Evolutionary conservation across 2,888 invertebrate genomes (phyloP), one percentile per base, ranked within the genome.

Genomic region (Entomobrya multifasciata): DNA sequence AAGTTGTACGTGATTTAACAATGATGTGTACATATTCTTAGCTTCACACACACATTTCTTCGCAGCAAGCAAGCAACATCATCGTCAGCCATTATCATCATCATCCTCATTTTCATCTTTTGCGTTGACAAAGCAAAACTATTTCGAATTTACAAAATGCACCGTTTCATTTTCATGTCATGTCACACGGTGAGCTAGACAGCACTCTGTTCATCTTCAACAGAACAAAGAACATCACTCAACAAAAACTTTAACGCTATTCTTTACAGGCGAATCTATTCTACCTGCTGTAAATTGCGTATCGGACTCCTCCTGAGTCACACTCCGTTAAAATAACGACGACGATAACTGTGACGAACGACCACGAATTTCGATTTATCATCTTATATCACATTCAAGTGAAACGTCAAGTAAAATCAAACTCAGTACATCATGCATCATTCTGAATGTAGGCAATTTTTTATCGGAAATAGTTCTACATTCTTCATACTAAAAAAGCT

Each of bases 121-220:
- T 22, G 25, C 36, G 36, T 36, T 36, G 36, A 36, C 36, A 36
- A 8, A 36, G 8, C 57, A 25, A 60, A 25, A 13, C 25, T 25
- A 60, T 60, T 60, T 60, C 57, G 57, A 60, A 60, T 25, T 22
- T 13, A 62, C n/a, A 62, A 27, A 62, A 62, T 30, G 62, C n/a
- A 62, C 62, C 27, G 15, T 15, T 62, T 62, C 60, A 49, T 49
- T 30, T 27, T 13, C 13, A 5, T 30, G 30, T 30, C 6, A 49
- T 49, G 49, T 49, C 49, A 49, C 49, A 49, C n/a, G 36, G 36
- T 36, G 36, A 36, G 8, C 8, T 36, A 36, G 36, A 36, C 36
- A 36, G 36, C 36, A 36, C n/a, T n/a, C n/a, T n/a, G n/a, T n/a
- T 55, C 11, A 55, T 55, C 6, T 20, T 55, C 20, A 55, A 17